A percentile compares a stretch with the other conserved stretches of the same genome.
Evolutionary conservation across 2,113 vertebrate genomes (phyloP).

Genomic region (Dromas ardeola): DNA sequence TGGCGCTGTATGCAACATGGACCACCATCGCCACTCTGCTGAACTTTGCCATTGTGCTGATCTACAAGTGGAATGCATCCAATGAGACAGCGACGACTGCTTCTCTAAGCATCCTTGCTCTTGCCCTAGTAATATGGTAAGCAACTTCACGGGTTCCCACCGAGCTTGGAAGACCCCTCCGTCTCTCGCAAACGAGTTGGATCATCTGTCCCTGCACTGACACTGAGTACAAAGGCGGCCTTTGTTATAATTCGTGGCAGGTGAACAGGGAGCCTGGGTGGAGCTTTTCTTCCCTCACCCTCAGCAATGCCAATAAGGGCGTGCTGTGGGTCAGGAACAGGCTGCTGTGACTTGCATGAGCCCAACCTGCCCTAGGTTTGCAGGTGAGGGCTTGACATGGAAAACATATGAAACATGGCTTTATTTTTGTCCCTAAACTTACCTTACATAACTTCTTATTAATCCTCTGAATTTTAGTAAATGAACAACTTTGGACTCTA

Average conservation of each 20-base stretch:
- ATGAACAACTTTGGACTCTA: neutral
- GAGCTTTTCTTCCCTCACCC: neutral
- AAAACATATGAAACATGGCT: neutral
- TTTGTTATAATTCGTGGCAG: neutral
- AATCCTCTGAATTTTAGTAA: neutral
- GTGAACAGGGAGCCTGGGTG: neutral
- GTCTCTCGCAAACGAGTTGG: neutral
- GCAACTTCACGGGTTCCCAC: neutral
- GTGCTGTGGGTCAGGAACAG: neutral
- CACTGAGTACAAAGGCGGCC: neutral
- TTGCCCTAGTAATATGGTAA: constrained; percentile 77
- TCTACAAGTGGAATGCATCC: constrained; percentile 68
- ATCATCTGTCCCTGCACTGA: neutral
- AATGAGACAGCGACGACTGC: constrained; percentile 68
- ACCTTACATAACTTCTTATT: neutral
- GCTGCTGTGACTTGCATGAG: neutral
- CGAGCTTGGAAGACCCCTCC: neutral
- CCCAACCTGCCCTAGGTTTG: neutral
- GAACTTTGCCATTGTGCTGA: constrained; percentile 79
- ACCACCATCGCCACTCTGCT: constrained; percentile 80
- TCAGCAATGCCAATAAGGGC: neutral
- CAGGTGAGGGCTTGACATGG: neutral
- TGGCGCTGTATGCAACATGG: constrained; percentile 82
- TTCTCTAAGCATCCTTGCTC: constrained; percentile 78
- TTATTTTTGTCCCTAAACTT: neutral